Base-by-base conservation (phyloP, 37 sponge, comb jelly and placozoan genomes). In the Trichoplax adhaerens region DNA sequence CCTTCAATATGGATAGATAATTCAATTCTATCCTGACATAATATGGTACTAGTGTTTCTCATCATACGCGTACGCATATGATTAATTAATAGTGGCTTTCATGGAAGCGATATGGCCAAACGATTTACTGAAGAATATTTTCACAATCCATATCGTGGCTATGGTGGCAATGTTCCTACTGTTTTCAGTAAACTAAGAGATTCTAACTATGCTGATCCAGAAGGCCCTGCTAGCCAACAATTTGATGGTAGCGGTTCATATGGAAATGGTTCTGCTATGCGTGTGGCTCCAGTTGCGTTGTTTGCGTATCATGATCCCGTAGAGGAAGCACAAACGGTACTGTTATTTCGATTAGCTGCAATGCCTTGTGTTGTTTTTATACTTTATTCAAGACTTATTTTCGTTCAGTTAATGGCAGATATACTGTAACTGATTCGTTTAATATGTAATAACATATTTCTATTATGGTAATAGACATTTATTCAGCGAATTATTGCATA, bases 261-360 rank as follows among this genome's bases (percentile, higher is more conserved):
- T 77, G 88, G 88, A 1, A 87, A 87, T 66, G 88, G 88, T 0
- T 66, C 82, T 5, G 84, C 85, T 5, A 87, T 87, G 88, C 75
- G 88, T 77, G 72, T 77, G 48, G 76, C 88, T 0, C 88, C 88
- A 47, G 79, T 70, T 46, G 85, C 79, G 49, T 57, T 84, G 75
- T 72, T 70, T 10, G 77, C 74, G 2, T 76, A 70, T 56, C 12
- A 65, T 48, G 80, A 81, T 53, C 8, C 8, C 71, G 51, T 54
- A 76, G 3, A 48, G 50, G 74, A 54, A 8, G 29, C 29, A 29
- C 29, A 29, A 29, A 29, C 29, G 29, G 29, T 29, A 29, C 29
- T 29, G 29, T 29, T 29, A 29, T 29, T 29, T 29, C 29, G 29
- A 29, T 29, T 29, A 29, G 29, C 29, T 29, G 29, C 29, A 29